Evolutionary conservation across 92 coral and sea anemone genomes (phyloP).

Genomic region (Phenganax stokvisi): DNA sequence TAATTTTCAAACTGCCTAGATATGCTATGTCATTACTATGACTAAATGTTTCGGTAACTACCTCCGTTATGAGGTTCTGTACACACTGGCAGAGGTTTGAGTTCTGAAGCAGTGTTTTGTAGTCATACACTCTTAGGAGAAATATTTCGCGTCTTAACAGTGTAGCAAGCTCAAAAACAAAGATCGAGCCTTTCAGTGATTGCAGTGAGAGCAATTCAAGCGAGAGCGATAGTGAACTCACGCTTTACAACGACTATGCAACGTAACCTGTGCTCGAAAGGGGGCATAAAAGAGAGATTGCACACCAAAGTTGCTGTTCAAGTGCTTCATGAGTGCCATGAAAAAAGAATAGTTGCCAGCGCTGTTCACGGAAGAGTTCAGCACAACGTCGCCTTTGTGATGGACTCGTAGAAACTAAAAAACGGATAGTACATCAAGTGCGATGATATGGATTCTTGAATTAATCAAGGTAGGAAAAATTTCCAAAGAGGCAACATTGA

Average conservation of each 20-base stretch:
- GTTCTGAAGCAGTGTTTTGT: too few species aligned
- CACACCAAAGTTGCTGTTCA: background rate
- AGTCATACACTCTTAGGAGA: background rate
- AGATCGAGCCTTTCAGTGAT: background rate
- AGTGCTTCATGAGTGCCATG: background rate
- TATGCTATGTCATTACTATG: too few species aligned
- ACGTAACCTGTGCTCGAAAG: background rate
- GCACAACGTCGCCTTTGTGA: constrained; percentile 8
- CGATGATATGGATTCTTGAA: constrained; percentile 27
- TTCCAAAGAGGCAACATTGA: too few species aligned
- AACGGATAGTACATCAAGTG: constrained; percentile 23
- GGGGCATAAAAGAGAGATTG: background rate
- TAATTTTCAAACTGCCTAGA: too few species aligned
- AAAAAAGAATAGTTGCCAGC: constrained; percentile 6
- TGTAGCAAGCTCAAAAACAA: background rate
- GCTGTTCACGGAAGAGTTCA: constrained; percentile 18
- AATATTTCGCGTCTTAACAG: background rate
- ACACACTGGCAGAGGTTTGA: too few species aligned
- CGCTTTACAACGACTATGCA: background rate
- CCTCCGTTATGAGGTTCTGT: too few species aligned
- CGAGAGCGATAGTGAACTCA: background rate
- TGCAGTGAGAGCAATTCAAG: background rate
- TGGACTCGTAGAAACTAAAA: constrained; percentile 28
- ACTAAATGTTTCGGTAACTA: too few species aligned
- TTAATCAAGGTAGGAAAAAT: background rate